Evolutionary conservation across 2,888 invertebrate species (phyloP).

Genomic region (Stenodera caucasica): DNA sequence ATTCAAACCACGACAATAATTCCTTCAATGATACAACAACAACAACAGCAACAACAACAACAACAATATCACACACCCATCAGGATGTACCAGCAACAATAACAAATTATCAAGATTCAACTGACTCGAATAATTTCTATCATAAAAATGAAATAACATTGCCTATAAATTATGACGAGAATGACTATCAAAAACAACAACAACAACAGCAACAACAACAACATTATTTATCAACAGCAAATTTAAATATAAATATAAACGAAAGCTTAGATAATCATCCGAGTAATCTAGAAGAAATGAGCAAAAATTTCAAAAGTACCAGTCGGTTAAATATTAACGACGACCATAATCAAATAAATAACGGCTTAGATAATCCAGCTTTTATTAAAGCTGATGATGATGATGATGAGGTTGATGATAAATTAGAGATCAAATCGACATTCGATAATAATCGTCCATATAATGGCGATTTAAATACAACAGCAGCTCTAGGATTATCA

Average conservation of each 20-base stretch:
- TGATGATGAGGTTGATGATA: conserved; percentile 47
- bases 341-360: conserved; percentile 37
- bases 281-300: conserved; percentile 52
- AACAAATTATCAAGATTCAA: conserved; percentile 44
- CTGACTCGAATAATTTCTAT: conserved; percentile 44
- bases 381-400: conserved; percentile 49
- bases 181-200: conserved; percentile 41
- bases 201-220: conserved; percentile 43
- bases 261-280: conserved; percentile 38
- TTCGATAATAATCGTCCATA: conserved; percentile 50
- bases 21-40: conserved; percentile 31
- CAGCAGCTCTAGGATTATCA: conserved; percentile 41
- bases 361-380: conserved; percentile 58
- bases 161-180: conserved; percentile 52
- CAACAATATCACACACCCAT: conserved; percentile 28
- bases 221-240: conserved; percentile 53
- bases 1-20: conserved; percentile 43
- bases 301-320: conserved; percentile 53
- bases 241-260: conserved; percentile 53
- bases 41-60: conserved; percentile 20
- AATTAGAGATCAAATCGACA: conserved; percentile 53
- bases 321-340: conserved; percentile 48
- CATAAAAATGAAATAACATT: conserved; percentile 55
- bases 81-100: conserved; percentile 10
- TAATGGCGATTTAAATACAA: conserved; percentile 48